Percentiles rank a stretch among this genome's conserved stretches.
These are phyloP conservation scores for Scolopax bukidnonensis DNA, from an alignment of 2,797 vertebrate genomes.

Conservation along the genomic window DNA sequence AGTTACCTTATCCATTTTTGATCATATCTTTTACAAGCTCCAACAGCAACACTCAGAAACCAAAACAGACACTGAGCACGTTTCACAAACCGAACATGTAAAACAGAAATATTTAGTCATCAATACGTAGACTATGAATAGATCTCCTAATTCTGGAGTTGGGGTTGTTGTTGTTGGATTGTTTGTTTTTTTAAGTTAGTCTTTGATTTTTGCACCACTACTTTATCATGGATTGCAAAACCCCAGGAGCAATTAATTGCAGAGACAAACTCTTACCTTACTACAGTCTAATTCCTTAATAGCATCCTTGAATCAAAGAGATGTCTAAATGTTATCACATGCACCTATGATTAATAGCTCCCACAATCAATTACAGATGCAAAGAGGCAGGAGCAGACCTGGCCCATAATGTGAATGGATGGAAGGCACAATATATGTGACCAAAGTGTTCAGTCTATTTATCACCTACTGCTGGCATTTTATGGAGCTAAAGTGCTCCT, in stretches of 20 bases:
- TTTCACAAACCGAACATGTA: background rate
- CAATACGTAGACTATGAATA: background rate
- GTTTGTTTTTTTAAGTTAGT: background rate
- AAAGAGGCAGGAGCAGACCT: constrained; percentile 4
- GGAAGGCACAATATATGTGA: background rate
- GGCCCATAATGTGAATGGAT: background rate
- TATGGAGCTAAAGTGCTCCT: background rate
- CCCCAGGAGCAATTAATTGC: constrained; percentile 4
- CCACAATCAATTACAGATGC: constrained; percentile 58
- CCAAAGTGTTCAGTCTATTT: background rate
- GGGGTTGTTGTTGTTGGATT: background rate
- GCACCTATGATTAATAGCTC: constrained; percentile 38
- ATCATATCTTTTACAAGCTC: background rate
- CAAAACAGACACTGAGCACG: background rate
- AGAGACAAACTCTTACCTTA: constrained; percentile 42
- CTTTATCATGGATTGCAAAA: constrained; percentile 32
- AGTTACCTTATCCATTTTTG: background rate
- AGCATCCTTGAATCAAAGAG: constrained; percentile 59
- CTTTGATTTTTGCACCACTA: constrained; percentile 7
- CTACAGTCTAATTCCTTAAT: constrained; percentile 59
- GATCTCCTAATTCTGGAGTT: background rate
- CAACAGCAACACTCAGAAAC: background rate
- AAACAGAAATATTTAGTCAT: background rate
- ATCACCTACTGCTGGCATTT: background rate
- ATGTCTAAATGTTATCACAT: constrained; percentile 45